Conservation (phyloP, 2,797 vertebrate genomes). For the Diplodus puntazzo region DNA sequence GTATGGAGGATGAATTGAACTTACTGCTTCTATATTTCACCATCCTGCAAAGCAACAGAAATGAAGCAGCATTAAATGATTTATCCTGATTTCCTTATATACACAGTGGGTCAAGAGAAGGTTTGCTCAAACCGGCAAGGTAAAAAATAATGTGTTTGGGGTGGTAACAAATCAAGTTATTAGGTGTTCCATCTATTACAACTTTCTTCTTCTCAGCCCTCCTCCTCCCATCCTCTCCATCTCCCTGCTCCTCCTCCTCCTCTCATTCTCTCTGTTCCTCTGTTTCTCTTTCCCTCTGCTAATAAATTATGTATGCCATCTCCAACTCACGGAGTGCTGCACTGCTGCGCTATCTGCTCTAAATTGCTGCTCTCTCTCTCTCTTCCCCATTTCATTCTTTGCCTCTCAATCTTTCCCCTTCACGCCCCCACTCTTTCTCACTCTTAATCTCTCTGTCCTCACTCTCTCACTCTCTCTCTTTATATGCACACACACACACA, state of each 20-base stretch:
- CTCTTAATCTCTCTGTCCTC: slow-evolving; percentile 77
- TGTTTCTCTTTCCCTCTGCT: slow-evolving; percentile 83
- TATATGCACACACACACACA: slow-evolving; percentile 42
- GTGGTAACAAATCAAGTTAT: slow-evolving; percentile 51
- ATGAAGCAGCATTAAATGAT: slow-evolving; percentile 13
- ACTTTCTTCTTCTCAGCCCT: slow-evolving; percentile 64
- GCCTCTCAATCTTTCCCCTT: slow-evolving; percentile 72
- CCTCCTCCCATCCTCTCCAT: slow-evolving; percentile 63
- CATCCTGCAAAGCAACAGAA: slow-evolving; percentile 1
- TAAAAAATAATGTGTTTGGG: slow-evolving; percentile 44
- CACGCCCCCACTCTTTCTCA: slow-evolving; percentile 62
- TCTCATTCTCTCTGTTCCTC: slow-evolving; percentile 75
- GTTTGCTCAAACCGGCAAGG: slow-evolving; percentile 31
- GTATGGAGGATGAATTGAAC: background rate
- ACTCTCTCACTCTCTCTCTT: slow-evolving; percentile 55
- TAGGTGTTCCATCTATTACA: slow-evolving; percentile 59
- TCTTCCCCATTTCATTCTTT: slow-evolving; percentile 73
- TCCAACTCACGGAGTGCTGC: slow-evolving; percentile 86
- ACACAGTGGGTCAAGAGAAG: slow-evolving; percentile 29
- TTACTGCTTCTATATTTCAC: background rate
- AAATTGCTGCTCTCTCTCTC: slow-evolving; percentile 75
- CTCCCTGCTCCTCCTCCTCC: slow-evolving; percentile 62
- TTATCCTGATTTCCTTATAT: background rate
- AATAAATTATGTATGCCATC: slow-evolving; percentile 89
- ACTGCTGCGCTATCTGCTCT: slow-evolving; percentile 90